These are phyloP conservation scores for Catostomus latipinnis DNA, from an alignment of 2,797 vertebrate species.

Conservation along the genomic window DNA sequence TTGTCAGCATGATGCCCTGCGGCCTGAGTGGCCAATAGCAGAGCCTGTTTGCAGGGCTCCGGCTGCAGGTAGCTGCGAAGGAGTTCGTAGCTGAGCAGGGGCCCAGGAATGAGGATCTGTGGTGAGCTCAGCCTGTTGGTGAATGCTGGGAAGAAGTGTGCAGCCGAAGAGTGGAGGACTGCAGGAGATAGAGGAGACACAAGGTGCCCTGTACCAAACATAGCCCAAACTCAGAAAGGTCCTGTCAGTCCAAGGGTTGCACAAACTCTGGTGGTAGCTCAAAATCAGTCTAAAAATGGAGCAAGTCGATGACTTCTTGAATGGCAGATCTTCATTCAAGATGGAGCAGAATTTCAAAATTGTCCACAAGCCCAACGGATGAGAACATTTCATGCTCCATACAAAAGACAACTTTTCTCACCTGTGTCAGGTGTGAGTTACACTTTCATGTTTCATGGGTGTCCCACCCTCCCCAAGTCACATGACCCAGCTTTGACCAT, in stretches of 20 bases:
- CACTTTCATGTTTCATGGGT: conserved; percentile 56
- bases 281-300: conserved; percentile 29
- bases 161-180: conserved; percentile 76
- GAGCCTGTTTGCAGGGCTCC: conserved; percentile 79
- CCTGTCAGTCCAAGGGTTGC: not conserved
- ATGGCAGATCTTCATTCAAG: too few relatives aligned
- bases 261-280: not conserved
- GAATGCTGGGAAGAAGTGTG: conserved; percentile 79
- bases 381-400: conserved; percentile 46
- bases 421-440: conserved; percentile 67
- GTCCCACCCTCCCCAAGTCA: conserved; percentile 64
- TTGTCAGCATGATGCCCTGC: conserved; percentile 69
- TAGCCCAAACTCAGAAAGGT: conserved; percentile 59
- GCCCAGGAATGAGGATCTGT: conserved; percentile 79
- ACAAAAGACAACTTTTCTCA: conserved; percentile 67
- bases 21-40: conserved; percentile 76
- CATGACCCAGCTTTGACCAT: conserved; percentile 65
- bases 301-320: too few relatives aligned
- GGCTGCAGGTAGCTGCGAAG: conserved; percentile 81
- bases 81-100: conserved; percentile 81
- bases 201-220: conserved; percentile 81
- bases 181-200: conserved; percentile 77
- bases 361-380: not conserved
- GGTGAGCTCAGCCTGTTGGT: conserved; percentile 72
- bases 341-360: not conserved